A percentile compares a stretch with the other conserved stretches of the same genome.
These are phyloP conservation scores for Engraulis encrasicolus DNA, from an alignment of 2,113 vertebrate genomes.

Conservation along the genomic window DNA sequence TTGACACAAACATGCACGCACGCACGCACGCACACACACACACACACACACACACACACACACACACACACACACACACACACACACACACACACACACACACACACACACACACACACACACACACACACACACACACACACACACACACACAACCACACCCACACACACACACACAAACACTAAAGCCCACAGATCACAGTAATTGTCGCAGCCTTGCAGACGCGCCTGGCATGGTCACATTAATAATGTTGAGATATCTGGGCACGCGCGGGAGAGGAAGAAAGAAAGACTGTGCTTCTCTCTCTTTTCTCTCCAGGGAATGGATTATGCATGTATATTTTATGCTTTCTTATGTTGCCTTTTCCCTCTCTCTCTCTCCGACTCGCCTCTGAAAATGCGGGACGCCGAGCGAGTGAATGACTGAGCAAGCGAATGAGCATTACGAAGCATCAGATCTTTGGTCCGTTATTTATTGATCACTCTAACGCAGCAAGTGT, in stretches of 20 bases:
- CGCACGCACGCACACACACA: background rate
- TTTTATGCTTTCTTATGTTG: background rate
- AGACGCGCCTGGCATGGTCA: background rate
- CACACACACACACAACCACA: background rate
- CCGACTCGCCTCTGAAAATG: background rate
- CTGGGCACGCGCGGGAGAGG: background rate
- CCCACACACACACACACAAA: conserved; percentile 7
- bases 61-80: background rate
- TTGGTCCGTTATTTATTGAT: background rate
- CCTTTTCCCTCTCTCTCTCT: background rate
- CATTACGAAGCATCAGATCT: background rate
- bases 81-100: background rate
- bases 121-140: background rate
- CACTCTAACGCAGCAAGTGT: background rate
- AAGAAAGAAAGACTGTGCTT: background rate
- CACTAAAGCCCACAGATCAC: background rate
- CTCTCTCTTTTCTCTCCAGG: background rate
- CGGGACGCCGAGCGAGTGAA: too few species aligned
- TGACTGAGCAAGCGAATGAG: background rate
- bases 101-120: conserved; percentile 10
- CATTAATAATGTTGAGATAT: background rate
- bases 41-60: background rate
- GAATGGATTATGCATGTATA: conserved; percentile 15
- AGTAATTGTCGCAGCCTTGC: background rate
- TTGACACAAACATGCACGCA: background rate